These are phyloP conservation scores for Sminthopsis crassicaudata DNA, from an alignment of 2,113 vertebrate species.

Conservation along the genomic window DNA sequence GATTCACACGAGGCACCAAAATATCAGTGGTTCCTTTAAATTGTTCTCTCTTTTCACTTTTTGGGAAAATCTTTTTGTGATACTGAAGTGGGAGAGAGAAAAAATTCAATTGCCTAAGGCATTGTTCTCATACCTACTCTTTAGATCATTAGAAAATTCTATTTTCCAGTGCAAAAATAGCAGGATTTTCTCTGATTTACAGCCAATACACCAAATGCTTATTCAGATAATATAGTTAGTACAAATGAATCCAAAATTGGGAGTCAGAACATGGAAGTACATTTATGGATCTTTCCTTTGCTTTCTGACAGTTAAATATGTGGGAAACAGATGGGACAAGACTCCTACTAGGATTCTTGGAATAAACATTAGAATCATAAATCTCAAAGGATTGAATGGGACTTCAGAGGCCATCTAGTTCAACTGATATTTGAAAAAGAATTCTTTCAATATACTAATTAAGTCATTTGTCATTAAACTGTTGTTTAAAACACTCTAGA, in stretches of 20 bases:
- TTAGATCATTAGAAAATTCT: not conserved
- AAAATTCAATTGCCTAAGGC: not conserved
- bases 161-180: not conserved
- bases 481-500: not conserved
- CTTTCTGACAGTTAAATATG: not conserved
- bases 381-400: not conserved
- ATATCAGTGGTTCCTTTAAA: not conserved
- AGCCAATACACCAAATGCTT: not conserved
- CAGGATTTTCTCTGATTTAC: not conserved
- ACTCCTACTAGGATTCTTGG: not conserved
- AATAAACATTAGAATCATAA: not conserved
- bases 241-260: not conserved
- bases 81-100: not conserved
- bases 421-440: not conserved
- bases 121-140: not conserved
- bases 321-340: not conserved
- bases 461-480: not conserved
- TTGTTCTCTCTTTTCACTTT: not conserved
- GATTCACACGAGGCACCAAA: not conserved
- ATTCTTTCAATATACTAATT: not conserved
- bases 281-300: not conserved
- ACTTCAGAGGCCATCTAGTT: not conserved
- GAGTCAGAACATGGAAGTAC: not conserved
- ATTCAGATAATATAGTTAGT: not conserved
- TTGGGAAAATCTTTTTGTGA: not conserved